Base-by-base conservation (phyloP, 1,140 invertebrate genomes). In the Drosophila nannoptera region DNA sequence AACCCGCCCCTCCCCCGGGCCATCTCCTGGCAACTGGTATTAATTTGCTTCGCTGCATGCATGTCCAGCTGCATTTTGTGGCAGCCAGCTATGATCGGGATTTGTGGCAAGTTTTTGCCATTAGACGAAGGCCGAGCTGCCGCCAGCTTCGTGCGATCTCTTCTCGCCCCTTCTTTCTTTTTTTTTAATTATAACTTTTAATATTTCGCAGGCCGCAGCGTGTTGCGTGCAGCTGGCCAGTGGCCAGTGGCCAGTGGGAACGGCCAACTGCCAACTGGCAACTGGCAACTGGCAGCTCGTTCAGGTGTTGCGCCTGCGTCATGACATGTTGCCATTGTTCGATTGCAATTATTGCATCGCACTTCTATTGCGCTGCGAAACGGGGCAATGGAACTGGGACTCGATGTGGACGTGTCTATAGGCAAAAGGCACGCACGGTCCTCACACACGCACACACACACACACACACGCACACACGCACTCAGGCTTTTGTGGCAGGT, bases 171-270 rank as follows among this genome's bases (percentile, higher is more conserved):
- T 31, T 66, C 58, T 43, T 22, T 36, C 40, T n/a, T 43, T 65
- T 76, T 76, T 77, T 77, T 73, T 83, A 83, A 83, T 84, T 83
- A 83, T 84, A 76, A 76, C 80, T 78, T 78, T 78, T 76, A 83
- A 76, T 84, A 78, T 76, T 83, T 69, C 22, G 22, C 22, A 22
- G 22, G 22, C 22, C 22, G 22, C 1, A 22, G 22, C 22, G 1
- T 2, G 22, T 22, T 22, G 22, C 22, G 22, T 22, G 22, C 22
- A 22, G 22, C 22, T 22, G 22, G 22, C 22, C 22, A 22, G 1
- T 22, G 22, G 22, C 22, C 22, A 22, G n/a, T n/a, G n/a, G n/a
- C n/a, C n/a, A n/a, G n/a, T n/a, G n/a, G n/a, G n/a, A n/a, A n/a
- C n/a, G n/a, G n/a, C n/a, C n/a, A n/a, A n/a, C n/a, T n/a, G n/a